Evolutionary conservation across 2,888 invertebrate genomes (phyloP).

Genomic region (Phasia obesa): DNA sequence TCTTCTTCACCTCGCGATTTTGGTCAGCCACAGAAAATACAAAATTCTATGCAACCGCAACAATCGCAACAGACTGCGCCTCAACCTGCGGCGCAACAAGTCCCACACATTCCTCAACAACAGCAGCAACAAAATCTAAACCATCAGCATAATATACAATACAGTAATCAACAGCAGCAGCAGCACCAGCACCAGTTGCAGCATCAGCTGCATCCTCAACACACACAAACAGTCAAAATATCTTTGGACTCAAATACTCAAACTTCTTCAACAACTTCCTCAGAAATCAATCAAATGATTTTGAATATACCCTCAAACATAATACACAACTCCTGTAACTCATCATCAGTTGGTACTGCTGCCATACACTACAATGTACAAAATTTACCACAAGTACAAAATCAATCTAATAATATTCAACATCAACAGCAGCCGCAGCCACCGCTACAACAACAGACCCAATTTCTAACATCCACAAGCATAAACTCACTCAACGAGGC

Average conservation of each 20-base stretch:
- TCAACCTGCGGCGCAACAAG: slow-evolving; percentile 61
- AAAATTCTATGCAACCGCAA: slow-evolving; percentile 68
- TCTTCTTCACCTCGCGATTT: slow-evolving; percentile 93
- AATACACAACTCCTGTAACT: slow-evolving; percentile 46
- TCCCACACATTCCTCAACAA: slow-evolving; percentile 72
- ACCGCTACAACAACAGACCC: slow-evolving; percentile 60
- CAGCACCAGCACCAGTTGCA: slow-evolving; percentile 45
- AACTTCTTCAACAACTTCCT: slow-evolving; percentile 56
- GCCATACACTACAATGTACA: slow-evolving; percentile 72
- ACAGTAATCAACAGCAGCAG: slow-evolving; percentile 57
- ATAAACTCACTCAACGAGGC: slow-evolving; percentile 69
- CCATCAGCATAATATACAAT: slow-evolving; percentile 49
- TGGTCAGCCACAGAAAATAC: slow-evolving; percentile 78
- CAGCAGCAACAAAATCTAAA: slow-evolving; percentile 62
- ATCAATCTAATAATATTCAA: slow-evolving; percentile 64
- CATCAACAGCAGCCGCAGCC: slow-evolving; percentile 56
- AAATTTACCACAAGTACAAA: slow-evolving; percentile 74
- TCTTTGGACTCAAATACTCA: slow-evolving; percentile 58
- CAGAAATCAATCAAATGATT: slow-evolving; percentile 62
- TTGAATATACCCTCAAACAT: slow-evolving; percentile 61
- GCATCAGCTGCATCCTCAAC: slow-evolving; percentile 44
- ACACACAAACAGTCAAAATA: slow-evolving; percentile 72
- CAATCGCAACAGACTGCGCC: slow-evolving; percentile 64
- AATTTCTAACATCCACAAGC: slow-evolving; percentile 60
- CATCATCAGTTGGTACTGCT: slow-evolving; percentile 26